A percentile compares a stretch with the other conserved stretches of the same genome.
These are phyloP conservation scores for Seriola rivoliana DNA, from an alignment of 2,113 vertebrate species.

Conservation along the genomic window DNA sequence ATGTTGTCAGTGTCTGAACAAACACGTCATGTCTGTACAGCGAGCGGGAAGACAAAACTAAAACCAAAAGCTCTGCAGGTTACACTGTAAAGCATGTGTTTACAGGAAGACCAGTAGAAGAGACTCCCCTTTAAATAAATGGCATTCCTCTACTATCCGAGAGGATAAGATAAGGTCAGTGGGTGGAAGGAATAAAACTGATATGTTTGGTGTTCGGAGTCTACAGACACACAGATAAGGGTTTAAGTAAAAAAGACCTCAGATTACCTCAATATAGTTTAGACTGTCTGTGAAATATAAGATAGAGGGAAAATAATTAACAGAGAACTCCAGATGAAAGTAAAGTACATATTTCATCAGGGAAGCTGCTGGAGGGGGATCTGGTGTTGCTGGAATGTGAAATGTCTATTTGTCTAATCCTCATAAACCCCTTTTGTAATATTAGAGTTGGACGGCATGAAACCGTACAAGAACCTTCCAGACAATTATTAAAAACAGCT, in stretches of 20 bases:
- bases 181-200: conserved; percentile 37
- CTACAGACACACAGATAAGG: conserved; percentile 34
- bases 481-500: conserved; percentile 25
- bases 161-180: conserved; percentile 59
- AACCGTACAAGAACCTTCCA: conserved; percentile 9
- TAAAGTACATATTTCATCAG: background rate
- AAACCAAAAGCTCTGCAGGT: background rate
- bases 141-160: conserved; percentile 44
- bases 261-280: conserved; percentile 18
- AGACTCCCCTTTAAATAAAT: conserved; percentile 23
- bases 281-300: conserved; percentile 29
- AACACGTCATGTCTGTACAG: background rate
- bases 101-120: background rate
- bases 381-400: conserved; percentile 39
- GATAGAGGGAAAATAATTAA: conserved; percentile 16
- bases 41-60: conserved; percentile 7
- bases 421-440: conserved; percentile 25
- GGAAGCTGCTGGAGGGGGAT: conserved; percentile 14
- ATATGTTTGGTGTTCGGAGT: conserved; percentile 49
- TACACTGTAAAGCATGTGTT: background rate
- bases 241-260: background rate
- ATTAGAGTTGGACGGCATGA: conserved; percentile 19
- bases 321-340: conserved; percentile 27
- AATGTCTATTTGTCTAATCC: conserved; percentile 58
- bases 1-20: no score